A percentile compares a stretch with the other conserved stretches of the same genome.
These are phyloP conservation scores for Magallana gigas DNA, from an alignment of 1,140 invertebrate species.

Conservation along the genomic window DNA sequence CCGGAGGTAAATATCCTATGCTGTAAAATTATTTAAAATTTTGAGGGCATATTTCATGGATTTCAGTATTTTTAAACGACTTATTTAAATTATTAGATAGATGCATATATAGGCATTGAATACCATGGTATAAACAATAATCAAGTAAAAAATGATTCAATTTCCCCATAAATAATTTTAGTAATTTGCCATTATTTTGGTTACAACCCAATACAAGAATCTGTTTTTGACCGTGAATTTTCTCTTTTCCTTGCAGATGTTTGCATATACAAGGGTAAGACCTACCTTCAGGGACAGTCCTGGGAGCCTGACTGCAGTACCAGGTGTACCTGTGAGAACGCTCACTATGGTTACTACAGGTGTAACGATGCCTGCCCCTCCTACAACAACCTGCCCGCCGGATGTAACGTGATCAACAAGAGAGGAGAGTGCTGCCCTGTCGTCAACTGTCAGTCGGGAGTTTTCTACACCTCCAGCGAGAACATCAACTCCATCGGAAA, in stretches of 20 bases:
- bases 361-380: conserved; percentile 67
- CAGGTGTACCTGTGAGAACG: conserved; percentile 69
- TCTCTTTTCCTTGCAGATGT: conserved; percentile 60
- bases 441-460: conserved; percentile 56
- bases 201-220: too few species aligned
- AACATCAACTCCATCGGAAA: conserved; percentile 55
- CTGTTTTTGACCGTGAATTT: too few species aligned
- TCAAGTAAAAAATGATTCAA: too few species aligned
- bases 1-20: conserved; percentile 49
- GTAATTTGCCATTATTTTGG: too few species aligned
- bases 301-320: conserved; percentile 64
- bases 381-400: conserved; percentile 61
- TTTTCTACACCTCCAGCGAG: conserved; percentile 56
- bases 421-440: conserved; percentile 59
- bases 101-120: too few species aligned
- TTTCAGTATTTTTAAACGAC: too few species aligned
- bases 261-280: conserved; percentile 67
- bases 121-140: too few species aligned
- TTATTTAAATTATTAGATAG: too few species aligned
- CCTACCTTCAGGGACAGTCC: conserved; percentile 66
- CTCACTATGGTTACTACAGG: conserved; percentile 71
- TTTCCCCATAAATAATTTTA: too few species aligned
- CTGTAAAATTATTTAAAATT: conserved; percentile 52
- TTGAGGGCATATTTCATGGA: too few species aligned
- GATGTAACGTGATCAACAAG: conserved; percentile 49